Conservation (phyloP, 2,113 vertebrate genomes). For the Chlorodrepanis virens region DNA sequence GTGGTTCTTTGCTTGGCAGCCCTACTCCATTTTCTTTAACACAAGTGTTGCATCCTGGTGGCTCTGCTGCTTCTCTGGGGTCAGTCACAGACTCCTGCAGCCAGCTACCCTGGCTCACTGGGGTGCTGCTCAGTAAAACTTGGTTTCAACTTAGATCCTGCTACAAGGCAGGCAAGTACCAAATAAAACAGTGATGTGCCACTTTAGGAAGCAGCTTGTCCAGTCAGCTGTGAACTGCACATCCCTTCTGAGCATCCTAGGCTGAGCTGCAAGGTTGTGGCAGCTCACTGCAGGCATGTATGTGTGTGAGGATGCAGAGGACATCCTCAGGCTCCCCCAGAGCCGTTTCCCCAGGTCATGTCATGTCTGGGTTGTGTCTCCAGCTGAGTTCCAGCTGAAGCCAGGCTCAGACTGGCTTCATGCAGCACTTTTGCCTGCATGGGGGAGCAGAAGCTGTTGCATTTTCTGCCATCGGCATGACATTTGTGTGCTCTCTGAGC, state of each 20-base stretch:
- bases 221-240: not conserved
- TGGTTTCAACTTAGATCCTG: not conserved
- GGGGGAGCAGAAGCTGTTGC: not conserved
- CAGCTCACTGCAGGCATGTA: not conserved
- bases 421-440: not conserved
- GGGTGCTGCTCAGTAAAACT: not conserved
- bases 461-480: not conserved
- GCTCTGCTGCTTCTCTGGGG: not conserved
- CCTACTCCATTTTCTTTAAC: not conserved
- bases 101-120: not conserved
- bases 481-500: not conserved
- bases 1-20: not conserved
- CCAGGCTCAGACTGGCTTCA: fast-evolving
- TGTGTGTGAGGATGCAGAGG: not conserved
- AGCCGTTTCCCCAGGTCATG: not conserved
- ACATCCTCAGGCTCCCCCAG: not conserved
- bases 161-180: not conserved
- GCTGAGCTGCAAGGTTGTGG: not conserved
- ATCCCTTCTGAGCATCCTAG: not conserved
- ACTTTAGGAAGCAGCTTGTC: not conserved
- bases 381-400: not conserved
- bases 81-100: not conserved
- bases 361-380: not conserved
- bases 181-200: not conserved
- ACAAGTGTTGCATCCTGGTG: not conserved